phyloP scores from a whole-genome alignment of 2,113 vertebrate genomes.

The Pterocles gutturalis region DNA sequence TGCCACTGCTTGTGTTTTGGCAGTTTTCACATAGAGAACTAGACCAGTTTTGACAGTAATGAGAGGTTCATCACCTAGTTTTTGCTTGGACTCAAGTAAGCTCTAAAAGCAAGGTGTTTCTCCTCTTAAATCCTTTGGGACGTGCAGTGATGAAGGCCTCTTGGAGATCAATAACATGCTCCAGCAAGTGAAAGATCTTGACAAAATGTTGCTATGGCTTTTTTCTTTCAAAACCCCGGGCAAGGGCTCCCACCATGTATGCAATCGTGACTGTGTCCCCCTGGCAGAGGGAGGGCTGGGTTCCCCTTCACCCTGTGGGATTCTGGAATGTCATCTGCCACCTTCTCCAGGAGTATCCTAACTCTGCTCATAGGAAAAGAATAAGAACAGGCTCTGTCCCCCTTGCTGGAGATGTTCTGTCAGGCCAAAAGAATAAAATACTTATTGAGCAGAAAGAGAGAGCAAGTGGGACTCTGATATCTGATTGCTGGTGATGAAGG shows the following conservation, averaged over 20 bases:
- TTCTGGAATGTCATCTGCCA: not conserved
- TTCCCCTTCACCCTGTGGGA: not conserved
- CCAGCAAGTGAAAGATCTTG: not conserved
- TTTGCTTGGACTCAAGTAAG: not conserved
- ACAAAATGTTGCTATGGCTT: not conserved
- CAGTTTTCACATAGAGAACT: not conserved
- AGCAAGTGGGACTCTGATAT: not conserved
- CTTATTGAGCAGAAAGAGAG: not conserved
- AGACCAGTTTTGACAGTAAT: not conserved
- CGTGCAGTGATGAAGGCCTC: not conserved
- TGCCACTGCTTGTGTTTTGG: not conserved
- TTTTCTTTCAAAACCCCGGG: not conserved
- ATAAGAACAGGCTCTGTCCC: not conserved
- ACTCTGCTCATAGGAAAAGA: not conserved
- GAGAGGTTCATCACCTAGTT: fast-evolving
- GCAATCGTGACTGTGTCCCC: too few relatives aligned
- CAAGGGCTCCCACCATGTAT: not conserved
- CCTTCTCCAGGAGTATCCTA: not conserved
- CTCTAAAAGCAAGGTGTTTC: not conserved
- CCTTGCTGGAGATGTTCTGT: not conserved
- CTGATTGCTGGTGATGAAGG: not conserved
- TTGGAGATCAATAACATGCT: not conserved
- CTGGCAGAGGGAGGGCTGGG: not conserved
- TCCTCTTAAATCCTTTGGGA: not conserved
- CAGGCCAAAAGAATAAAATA: not conserved